These are phyloP conservation scores for Saccostrea echinata DNA, from an alignment of 1,140 invertebrate genomes.

Conservation along the genomic window DNA sequence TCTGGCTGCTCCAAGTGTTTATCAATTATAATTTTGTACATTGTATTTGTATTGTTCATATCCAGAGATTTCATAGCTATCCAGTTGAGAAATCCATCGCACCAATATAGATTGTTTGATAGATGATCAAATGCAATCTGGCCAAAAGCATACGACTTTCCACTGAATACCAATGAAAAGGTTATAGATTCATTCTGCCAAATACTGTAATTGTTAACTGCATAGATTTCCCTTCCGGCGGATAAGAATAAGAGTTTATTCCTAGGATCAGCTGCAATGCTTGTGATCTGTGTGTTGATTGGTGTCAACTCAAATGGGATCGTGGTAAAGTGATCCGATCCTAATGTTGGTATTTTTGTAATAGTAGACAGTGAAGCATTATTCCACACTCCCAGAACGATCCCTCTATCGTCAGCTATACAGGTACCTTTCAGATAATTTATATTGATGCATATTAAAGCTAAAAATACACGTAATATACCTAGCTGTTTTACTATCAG, in stretches of 20 bases:
- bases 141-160: not conserved
- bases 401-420: not conserved
- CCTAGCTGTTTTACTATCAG: too few species aligned
- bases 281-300: not conserved
- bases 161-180: not conserved
- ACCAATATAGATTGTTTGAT: slow-evolving; percentile 13
- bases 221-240: not conserved
- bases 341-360: not conserved
- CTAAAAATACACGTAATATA: too few species aligned
- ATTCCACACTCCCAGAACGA: not conserved
- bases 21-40: not conserved
- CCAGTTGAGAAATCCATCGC: not conserved
- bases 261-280: not conserved
- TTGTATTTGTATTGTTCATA: not conserved
- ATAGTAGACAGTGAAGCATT: not conserved
- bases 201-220: not conserved
- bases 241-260: not conserved
- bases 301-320: not conserved
- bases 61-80: not conserved
- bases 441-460: too few species aligned
- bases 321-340: not conserved
- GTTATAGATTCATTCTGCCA: not conserved
- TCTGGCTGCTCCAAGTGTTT: not conserved
- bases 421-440: not conserved
- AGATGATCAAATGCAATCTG: not conserved